Conservation (phyloP, 2,888 invertebrate species). For the Cephonodes hylas region DNA sequence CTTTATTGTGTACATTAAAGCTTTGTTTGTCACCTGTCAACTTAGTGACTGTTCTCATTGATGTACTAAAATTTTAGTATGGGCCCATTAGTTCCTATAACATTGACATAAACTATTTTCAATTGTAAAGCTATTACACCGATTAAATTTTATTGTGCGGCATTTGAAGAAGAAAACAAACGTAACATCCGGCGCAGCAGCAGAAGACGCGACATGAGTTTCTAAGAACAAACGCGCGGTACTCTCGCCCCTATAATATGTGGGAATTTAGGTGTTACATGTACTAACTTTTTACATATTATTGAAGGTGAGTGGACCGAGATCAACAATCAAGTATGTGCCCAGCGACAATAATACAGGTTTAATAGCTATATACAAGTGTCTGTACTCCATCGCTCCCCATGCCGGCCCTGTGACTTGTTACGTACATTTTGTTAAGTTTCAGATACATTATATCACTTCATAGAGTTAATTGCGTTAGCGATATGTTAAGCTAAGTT, state of each 20-base stretch:
- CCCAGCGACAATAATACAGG: not conserved
- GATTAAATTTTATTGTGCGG: not conserved
- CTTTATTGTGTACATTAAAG: not conserved
- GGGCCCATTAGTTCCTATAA: not conserved
- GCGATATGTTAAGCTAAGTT: not conserved
- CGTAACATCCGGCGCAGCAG: not conserved
- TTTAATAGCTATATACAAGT: not conserved
- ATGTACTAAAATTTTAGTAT: not conserved
- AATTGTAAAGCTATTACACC: not conserved
- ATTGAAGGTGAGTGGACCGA: not conserved
- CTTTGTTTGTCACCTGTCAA: not conserved
- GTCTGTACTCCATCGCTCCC: too few relatives aligned
- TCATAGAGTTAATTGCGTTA: not conserved
- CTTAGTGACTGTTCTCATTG: too few relatives aligned
- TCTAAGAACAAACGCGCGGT: not conserved
- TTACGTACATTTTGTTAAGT: not conserved
- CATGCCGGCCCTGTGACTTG: too few relatives aligned
- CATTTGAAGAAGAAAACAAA: not conserved
- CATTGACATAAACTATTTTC: not conserved
- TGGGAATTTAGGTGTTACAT: slow-evolving; percentile 5
- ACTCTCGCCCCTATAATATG: not conserved
- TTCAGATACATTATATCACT: not conserved
- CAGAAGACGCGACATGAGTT: not conserved
- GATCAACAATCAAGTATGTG: not conserved
- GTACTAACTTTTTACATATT: slow-evolving; percentile 10